These are phyloP conservation scores for Nephila pilipes DNA, from an alignment of 1,140 invertebrate species.

Conservation along the genomic window DNA sequence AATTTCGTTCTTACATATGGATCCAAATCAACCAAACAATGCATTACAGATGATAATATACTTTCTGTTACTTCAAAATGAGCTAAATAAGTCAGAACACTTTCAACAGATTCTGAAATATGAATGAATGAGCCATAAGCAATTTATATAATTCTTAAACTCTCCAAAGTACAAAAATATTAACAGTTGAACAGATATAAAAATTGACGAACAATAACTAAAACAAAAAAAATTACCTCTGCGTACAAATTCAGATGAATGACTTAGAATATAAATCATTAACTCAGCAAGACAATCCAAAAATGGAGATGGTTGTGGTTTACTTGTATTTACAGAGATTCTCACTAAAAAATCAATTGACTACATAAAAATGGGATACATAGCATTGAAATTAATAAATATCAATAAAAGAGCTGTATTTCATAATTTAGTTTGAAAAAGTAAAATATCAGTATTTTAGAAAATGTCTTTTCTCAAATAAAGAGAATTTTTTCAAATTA, in stretches of 20 bases:
- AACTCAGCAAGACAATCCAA: slow-evolving; percentile 43
- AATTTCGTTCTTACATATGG: slow-evolving; percentile 49
- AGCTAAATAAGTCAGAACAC: slow-evolving; percentile 31
- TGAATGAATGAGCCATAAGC: background rate
- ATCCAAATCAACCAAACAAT: slow-evolving; percentile 36
- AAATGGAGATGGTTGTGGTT: background rate
- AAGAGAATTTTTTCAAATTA: too few species aligned
- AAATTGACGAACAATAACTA: background rate
- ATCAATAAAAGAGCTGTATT: too few species aligned
- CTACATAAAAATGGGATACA: too few species aligned
- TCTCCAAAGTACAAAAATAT: background rate
- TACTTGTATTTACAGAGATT: background rate
- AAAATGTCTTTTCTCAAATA: too few species aligned
- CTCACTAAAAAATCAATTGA: background rate
- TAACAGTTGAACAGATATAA: background rate
- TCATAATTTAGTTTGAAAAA: too few species aligned
- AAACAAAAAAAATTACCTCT: slow-evolving; percentile 41
- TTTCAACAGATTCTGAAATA: slow-evolving; percentile 35
- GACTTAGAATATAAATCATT: slow-evolving; percentile 31
- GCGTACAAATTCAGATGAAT: slow-evolving; percentile 47
- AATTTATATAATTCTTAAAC: background rate
- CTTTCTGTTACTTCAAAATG: slow-evolving; percentile 57
- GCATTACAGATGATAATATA: slow-evolving; percentile 33
- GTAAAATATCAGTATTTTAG: too few species aligned
- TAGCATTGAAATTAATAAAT: too few species aligned